Evolutionary conservation across 2,888 invertebrate species (phyloP).

Genomic region (Drosophila monieri): DNA sequence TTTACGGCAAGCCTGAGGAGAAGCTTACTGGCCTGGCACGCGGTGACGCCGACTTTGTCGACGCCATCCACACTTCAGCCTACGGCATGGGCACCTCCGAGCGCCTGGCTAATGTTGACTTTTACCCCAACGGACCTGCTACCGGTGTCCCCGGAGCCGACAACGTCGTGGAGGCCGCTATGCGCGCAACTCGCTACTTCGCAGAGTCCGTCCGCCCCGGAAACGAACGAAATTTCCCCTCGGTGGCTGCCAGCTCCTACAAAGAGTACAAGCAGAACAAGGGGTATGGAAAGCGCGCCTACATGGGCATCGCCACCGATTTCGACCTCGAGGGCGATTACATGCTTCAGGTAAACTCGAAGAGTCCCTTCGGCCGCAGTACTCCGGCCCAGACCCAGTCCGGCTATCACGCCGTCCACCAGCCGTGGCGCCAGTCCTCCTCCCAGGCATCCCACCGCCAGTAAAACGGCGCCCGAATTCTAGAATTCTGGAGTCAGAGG

Average conservation of each 20-base stretch:
- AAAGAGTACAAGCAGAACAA: conserved; percentile 76
- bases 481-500: not conserved
- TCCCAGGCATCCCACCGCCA: conserved; percentile 14
- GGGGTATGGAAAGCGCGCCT: conserved; percentile 74
- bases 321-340: conserved; percentile 79
- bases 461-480: not conserved
- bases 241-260: conserved; percentile 79
- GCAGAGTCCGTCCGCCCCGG: conserved; percentile 83
- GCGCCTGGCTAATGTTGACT: conserved; percentile 81
- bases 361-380: conserved; percentile 80
- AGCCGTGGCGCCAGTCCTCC: conserved; percentile 28
- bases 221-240: conserved; percentile 81
- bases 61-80: conserved; percentile 82
- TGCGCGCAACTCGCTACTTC: conserved; percentile 80
- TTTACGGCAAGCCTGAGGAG: conserved; percentile 62
- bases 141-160: conserved; percentile 74
- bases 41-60: conserved; percentile 82
- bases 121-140: conserved; percentile 82
- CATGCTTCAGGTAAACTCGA: conserved; percentile 80
- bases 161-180: conserved; percentile 78
- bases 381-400: conserved; percentile 71
- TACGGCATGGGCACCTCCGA: conserved; percentile 69
- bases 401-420: conserved; percentile 65
- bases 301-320: conserved; percentile 80
- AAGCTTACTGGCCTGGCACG: conserved; percentile 76